Conservation (phyloP, 1,140 invertebrate species). For the Drosophila teissieri region DNA sequence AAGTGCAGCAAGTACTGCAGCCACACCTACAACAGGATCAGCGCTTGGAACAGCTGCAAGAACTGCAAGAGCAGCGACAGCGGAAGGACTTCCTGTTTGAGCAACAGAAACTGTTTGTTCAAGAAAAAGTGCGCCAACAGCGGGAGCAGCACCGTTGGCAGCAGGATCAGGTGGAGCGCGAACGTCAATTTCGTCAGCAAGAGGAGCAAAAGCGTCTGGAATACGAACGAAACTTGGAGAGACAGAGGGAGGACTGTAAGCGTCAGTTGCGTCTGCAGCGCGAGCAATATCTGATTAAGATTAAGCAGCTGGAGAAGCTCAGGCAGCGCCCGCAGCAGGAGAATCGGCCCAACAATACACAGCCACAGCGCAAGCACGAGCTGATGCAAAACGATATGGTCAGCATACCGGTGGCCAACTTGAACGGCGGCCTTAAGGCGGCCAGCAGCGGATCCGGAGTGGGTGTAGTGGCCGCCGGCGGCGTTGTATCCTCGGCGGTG, state of each 20-base stretch:
- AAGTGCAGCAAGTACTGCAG: not conserved
- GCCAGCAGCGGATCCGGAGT: constrained; percentile 44
- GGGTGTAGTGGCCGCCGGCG: constrained; percentile 40
- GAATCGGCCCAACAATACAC: not conserved
- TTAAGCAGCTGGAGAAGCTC: constrained; percentile 6
- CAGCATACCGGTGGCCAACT: constrained; percentile 72
- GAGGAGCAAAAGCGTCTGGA: not conserved
- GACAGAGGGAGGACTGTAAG: not conserved
- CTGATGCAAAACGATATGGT: constrained; percentile 83
- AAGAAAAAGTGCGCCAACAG: not conserved
- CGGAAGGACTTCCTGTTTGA: not conserved
- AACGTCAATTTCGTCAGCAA: not conserved
- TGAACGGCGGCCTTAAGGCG: constrained; percentile 67
- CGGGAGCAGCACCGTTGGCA: not conserved
- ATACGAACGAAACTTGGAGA: not conserved
- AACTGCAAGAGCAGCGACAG: not conserved
- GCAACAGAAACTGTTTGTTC: not conserved
- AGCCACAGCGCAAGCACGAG: not conserved
- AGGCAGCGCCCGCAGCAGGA: constrained; percentile 1
- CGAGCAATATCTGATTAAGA: not conserved
- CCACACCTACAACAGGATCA: too few species aligned
- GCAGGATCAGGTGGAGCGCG: not conserved
- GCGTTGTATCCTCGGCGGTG: constrained; percentile 49
- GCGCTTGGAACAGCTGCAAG: too few species aligned
- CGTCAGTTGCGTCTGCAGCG: not conserved